Evolutionary conservation across 1,140 invertebrate species (phyloP), one percentile per base, ranked within the genome.

Genomic region (Hylaeus volcanicus): DNA sequence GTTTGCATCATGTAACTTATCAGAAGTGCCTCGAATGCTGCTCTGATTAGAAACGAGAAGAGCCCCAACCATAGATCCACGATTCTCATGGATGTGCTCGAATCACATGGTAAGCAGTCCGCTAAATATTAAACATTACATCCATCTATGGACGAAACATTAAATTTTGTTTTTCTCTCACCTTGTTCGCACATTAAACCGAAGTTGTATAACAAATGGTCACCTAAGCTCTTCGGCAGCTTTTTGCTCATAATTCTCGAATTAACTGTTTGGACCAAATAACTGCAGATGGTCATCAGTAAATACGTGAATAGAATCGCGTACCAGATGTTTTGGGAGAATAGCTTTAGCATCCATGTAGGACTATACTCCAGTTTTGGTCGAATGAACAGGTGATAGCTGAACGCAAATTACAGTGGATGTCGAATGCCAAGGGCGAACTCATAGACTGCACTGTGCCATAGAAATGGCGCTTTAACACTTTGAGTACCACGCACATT

Each of bases 81-180:
- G 2, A 95, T 89, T 96, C 95, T 94, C 98, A 98, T 93, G 98
- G 97, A 91, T 98, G 96, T 87, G 93, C 93, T 12, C 0, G 5
- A 8, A 6, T 14, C 9, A 11, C 1, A 4, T 58, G 63, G 61
- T 12, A 51, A 1, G 14, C 45, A 79, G n/a, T 12, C 68, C 63
- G 69, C 26, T 26, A 26, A 26, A 26, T 26, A 26, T 26, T 26
- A 26, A 26, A 26, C 26, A 26, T 26, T 26, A 26, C 26, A 26
- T 26, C 26, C 26, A 26, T 26, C 26, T 26, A 26, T 51, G 8
- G 1, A 11, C 1, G 26, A 15, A 61, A 8, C 6, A 1, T 61
- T 61, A 3, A 39, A 6, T 3, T 26, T n/a, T 4, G 4, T 12
- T 60, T 48, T 48, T 48, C 8, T 48, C 60, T 83, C 63, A 84